Base-by-base conservation (phyloP, 2,888 invertebrate genomes). In the Hypselothyrea guttata region DNA sequence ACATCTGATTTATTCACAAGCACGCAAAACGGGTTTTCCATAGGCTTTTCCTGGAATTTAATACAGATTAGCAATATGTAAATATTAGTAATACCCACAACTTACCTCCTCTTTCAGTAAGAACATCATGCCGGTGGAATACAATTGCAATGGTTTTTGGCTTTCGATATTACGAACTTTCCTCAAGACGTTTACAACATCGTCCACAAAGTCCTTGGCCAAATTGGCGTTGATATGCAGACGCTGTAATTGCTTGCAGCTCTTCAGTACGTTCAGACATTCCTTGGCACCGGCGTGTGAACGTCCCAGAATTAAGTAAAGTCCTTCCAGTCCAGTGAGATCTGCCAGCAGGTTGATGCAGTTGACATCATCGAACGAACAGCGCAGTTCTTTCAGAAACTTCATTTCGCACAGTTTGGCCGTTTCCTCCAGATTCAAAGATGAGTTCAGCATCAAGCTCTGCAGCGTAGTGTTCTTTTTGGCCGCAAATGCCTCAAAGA, bases 331-430 rank as follows among this genome's bases (percentile, higher is more conserved):
- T 11, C 62, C 68, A 0, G 51, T 51, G 5, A 67, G 30, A 9
- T 68, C 37, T 4, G 68, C 34, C 28, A 67, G 28, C 1, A 61
- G 47, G 22, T 62, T 51, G 13, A 67, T 68, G 40, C 66, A 57
- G 4, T 30, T 22, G 5, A 34, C 51, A 18, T 67, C 48, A 4
- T 68, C 48, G 33, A 67, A 61, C 0, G 12, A 1, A 15, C 51
- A 61, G 8, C 33, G 33, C 27, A 67, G 28, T 16, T 52, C 56
- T 22, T 15, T 56, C 7, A 67, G 9, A 0, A 8, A 45, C 4
- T 44, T 44, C 9, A 68, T n/a, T 30, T 61, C 2, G 8, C 40
- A 16, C 9, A 68, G 13, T 22, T 68, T 49, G 3, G 22, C 35
- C 1, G 56, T 57, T 27, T 61, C 61, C 4, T 45, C 51, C n/a